Conservation (phyloP, 2,888 invertebrate genomes). For the Dorcus hopei region DNA sequence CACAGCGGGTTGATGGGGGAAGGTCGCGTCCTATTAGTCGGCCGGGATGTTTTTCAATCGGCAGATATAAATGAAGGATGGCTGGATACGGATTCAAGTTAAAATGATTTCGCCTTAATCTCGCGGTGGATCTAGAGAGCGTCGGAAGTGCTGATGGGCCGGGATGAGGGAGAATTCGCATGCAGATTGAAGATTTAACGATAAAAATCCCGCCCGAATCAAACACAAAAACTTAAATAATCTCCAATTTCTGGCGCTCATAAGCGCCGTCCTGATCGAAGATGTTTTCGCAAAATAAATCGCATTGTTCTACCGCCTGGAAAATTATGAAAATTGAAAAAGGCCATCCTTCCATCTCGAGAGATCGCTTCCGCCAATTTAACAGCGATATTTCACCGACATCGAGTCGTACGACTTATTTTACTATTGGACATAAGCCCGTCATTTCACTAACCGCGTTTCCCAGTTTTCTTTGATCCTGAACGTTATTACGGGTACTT, state of each 20-base stretch:
- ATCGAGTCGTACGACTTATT: conserved; percentile 34
- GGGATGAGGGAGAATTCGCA: conserved; percentile 50
- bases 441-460: conserved; percentile 39
- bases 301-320: conserved; percentile 38
- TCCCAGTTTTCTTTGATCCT: conserved; percentile 32
- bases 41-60: conserved; percentile 36
- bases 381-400: conserved; percentile 42
- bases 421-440: conserved; percentile 43
- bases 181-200: conserved; percentile 36
- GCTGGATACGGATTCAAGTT: neutral
- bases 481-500: conserved; percentile 21
- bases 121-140: conserved; percentile 29
- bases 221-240: conserved; percentile 23
- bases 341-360: conserved; percentile 31
- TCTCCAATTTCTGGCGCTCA: conserved; percentile 18
- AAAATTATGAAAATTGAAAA: conserved; percentile 49
- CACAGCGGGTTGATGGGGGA: conserved; percentile 2
- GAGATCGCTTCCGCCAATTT: conserved; percentile 46
- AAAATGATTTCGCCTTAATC: conserved; percentile 24
- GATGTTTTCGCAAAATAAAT: conserved; percentile 12
- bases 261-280: conserved; percentile 14
- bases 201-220: conserved; percentile 25
- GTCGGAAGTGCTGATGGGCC: conserved; percentile 24
- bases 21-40: conserved; percentile 30
- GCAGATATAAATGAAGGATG: conserved; percentile 32